Evolutionary conservation across 2,888 invertebrate species (phyloP), one percentile per base, ranked within the genome.

Genomic region (Acleris literana): DNA sequence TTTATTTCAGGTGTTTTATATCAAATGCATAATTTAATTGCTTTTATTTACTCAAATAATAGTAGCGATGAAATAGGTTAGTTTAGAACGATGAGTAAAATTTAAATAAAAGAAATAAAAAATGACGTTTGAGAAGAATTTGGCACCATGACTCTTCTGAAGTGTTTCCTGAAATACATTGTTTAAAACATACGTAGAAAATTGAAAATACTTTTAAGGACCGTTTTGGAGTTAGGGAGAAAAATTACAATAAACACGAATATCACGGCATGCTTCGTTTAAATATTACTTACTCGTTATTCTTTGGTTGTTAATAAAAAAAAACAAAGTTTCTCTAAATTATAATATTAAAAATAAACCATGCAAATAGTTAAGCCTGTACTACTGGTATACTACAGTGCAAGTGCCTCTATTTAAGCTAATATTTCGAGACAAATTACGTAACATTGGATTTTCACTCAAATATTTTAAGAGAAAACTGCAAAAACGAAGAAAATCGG

Each of bases 81-180:
- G 11, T 9, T 33, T 33, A 33, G 11, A 33, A 7, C 2, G 1
- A 33, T 9, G 33, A 33, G 33, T 7, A 7, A 29, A 25, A 1
- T 25, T 22, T 4, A 22, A 22, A 22, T 4, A 3, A 22, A 22
- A 22, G 0, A 3, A 22, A 22, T 22, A 0, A 0, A 2, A 6
- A 7, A 29, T 29, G 1, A 29, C 6, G 9, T 33, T 33, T 33
- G 33, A 1, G 33, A 33, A 11, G 7, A 33, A 11, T 11, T 11
- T 9, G 13, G 4, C 39, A 13, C 1, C 4, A 13, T 4, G 39
- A 13, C 39, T 39, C 39, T 39, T 39, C 13, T 39, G 13, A 39
- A 39, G 2, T 13, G 13, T 39, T 39, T 11, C 52, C 44, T 53
- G 61, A 61, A 61, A 53, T 53, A 53, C 44, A 61, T 43, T 20